These are phyloP conservation scores for Vanessa cardui DNA, from an alignment of 2,888 invertebrate genomes.

Conservation along the genomic window DNA sequence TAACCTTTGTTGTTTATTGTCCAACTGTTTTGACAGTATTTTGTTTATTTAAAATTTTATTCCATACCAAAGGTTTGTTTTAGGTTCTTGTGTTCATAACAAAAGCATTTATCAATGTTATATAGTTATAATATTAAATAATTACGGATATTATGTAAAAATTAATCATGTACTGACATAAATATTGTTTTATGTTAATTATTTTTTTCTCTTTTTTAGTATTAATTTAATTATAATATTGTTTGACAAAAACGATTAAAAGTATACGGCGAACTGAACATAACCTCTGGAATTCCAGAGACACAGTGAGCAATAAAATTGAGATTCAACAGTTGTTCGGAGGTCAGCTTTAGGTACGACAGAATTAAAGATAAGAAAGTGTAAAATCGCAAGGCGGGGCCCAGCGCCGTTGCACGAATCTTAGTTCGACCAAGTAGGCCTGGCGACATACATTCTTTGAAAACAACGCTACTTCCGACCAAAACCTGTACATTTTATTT, in stretches of 20 bases:
- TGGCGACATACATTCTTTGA: slow-evolving; percentile 51
- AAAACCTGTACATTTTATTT: slow-evolving; percentile 41
- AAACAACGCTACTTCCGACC: slow-evolving; percentile 37
- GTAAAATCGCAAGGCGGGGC: slow-evolving; percentile 53
- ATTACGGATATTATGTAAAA: too few relatives aligned
- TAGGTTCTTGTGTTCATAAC: too few relatives aligned
- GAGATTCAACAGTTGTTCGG: slow-evolving; percentile 12
- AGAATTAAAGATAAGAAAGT: slow-evolving; percentile 54
- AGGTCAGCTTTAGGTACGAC: slow-evolving; percentile 8
- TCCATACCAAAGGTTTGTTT: too few relatives aligned
- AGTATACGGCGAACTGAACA: not conserved
- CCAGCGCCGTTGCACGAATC: slow-evolving; percentile 48
- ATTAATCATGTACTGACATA: too few relatives aligned
- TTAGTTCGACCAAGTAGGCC: slow-evolving; percentile 43
- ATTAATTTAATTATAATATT: too few relatives aligned
- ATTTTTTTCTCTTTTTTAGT: too few relatives aligned
- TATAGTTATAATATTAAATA: too few relatives aligned
- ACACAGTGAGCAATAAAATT: slow-evolving; percentile 26
- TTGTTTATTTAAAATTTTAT: too few relatives aligned
- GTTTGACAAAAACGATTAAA: not conserved
- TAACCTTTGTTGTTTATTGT: too few relatives aligned
- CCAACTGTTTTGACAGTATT: too few relatives aligned
- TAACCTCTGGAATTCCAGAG: not conserved
- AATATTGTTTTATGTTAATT: too few relatives aligned
- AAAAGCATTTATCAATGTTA: too few relatives aligned